Conservation (phyloP, 1,140 invertebrate genomes). For the Episyrphus balteatus region DNA sequence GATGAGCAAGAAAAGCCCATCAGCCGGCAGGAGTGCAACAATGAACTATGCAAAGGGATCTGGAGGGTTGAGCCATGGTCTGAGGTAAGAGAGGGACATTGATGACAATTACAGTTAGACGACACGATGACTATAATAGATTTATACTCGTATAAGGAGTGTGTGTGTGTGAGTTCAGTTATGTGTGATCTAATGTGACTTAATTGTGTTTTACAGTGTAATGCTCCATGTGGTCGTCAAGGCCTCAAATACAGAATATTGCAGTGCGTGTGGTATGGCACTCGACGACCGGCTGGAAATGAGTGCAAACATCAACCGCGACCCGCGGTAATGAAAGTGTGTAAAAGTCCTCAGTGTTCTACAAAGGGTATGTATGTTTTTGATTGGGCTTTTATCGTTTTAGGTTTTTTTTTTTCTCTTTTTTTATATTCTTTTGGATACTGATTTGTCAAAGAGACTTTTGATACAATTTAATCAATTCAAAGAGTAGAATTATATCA, state of each 20-base stretch:
- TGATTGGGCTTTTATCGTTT: too few relatives aligned
- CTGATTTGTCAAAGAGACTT: too few relatives aligned
- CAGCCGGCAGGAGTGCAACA: slow-evolving; percentile 63
- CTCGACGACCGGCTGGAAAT: slow-evolving; percentile 66
- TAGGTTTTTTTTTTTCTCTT: too few relatives aligned
- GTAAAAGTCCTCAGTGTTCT: slow-evolving; percentile 55
- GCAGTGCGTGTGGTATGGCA: slow-evolving; percentile 79
- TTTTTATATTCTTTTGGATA: too few relatives aligned
- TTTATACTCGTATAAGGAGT: neutral
- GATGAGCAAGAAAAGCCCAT: slow-evolving; percentile 55
- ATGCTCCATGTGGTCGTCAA: slow-evolving; percentile 53
- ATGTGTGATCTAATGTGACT: neutral
- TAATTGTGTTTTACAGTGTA: slow-evolving; percentile 47
- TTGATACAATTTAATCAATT: too few relatives aligned
- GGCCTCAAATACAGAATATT: slow-evolving; percentile 74
- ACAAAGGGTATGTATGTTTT: slow-evolving; percentile 35
- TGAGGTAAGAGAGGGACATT: slow-evolving; percentile 49
- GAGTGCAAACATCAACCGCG: slow-evolving; percentile 62
- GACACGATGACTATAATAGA: too few relatives aligned
- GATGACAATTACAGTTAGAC: neutral
- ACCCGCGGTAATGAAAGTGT: slow-evolving; percentile 64
- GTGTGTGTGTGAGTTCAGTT: too few relatives aligned
- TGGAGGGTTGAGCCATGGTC: slow-evolving; percentile 83
- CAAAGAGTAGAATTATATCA: too few relatives aligned
- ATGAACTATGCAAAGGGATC: slow-evolving; percentile 64